Percentiles rank a stretch among this genome's conserved stretches.
These are phyloP conservation scores for Enteromius viviparus DNA, from an alignment of 2,797 vertebrate species.

Conservation along the genomic window DNA sequence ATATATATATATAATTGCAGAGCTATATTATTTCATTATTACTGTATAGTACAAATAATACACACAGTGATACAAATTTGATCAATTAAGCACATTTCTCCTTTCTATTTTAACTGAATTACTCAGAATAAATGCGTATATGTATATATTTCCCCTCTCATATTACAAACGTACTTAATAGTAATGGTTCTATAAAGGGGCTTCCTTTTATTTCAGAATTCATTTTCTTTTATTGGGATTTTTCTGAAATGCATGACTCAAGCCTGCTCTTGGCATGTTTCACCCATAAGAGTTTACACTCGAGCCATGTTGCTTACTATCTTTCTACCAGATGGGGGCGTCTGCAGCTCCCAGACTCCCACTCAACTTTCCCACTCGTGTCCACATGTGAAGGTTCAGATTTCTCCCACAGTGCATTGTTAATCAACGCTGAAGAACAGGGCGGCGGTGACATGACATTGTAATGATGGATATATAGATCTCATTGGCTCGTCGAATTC, in stretches of 20 bases:
- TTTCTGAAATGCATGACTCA: not conserved
- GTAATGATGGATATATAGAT: constrained; percentile 49
- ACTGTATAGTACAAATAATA: not conserved
- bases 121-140: not conserved
- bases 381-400: not conserved
- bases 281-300: not conserved
- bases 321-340: constrained; percentile 37
- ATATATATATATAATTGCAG: no score
- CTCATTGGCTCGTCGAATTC: constrained; percentile 12
- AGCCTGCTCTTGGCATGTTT: not conserved
- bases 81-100: not conserved
- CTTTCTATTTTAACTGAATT: not conserved
- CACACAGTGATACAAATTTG: not conserved
- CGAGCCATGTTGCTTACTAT: not conserved
- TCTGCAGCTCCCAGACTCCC: constrained; percentile 18
- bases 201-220: not conserved
- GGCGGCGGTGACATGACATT: not conserved
- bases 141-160: not conserved
- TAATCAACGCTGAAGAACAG: constrained; percentile 37
- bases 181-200: no score
- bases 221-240: not conserved
- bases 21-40: not conserved
- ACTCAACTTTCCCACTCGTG: constrained; percentile 11
- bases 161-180: not conserved
- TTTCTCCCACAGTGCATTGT: constrained; percentile 29